Base-by-base conservation (phyloP, 2,888 invertebrate species). In the Plagiodera versicolora region DNA sequence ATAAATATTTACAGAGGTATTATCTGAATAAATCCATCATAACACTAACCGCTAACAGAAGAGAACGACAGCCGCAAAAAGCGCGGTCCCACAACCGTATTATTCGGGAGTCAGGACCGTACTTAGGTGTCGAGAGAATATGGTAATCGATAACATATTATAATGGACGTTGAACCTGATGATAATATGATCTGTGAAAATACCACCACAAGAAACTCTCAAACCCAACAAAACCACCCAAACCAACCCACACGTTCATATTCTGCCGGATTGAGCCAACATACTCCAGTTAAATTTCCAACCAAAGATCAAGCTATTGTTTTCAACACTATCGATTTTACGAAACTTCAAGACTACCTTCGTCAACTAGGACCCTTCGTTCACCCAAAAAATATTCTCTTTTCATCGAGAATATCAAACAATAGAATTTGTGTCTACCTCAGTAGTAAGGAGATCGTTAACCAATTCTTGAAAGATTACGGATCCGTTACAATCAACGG, bases 401-500 rank as follows among this genome's bases (percentile, higher is more conserved):
- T 64, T 14, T 28, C 60, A 10, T 68, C 65, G 17, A 56, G 63
- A 55, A 63, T 68, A n/a, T 68, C 68, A 2, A 66, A 68, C 35
- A 66, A 63, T 19, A 60, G 66, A 63, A 58, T 68, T 6, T 68
- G 3, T 24, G 24, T 24, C 3, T 24, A 24, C 24, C 6, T 24
- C 24, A 24, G 68, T 45, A 65, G 39, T 20, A 58, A 51, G 30
- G 52, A 66, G 14, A 19, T 60, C 9, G 66, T 68, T 4, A 14
- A 39, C 4, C 4, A n/a, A n/a, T 39, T 39, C 39, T 32, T 32
- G 32, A 32, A 32, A 10, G 32, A 32, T n/a, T n/a, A n/a, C n/a
- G n/a, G n/a, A n/a, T n/a, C n/a, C n/a, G n/a, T n/a, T n/a, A n/a
- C n/a, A n/a, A n/a, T n/a, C n/a, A n/a, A n/a, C n/a, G n/a, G 18